phyloP scores from a whole-genome alignment of 2,888 invertebrate species.

The Pristionchus exspectatus region DNA sequence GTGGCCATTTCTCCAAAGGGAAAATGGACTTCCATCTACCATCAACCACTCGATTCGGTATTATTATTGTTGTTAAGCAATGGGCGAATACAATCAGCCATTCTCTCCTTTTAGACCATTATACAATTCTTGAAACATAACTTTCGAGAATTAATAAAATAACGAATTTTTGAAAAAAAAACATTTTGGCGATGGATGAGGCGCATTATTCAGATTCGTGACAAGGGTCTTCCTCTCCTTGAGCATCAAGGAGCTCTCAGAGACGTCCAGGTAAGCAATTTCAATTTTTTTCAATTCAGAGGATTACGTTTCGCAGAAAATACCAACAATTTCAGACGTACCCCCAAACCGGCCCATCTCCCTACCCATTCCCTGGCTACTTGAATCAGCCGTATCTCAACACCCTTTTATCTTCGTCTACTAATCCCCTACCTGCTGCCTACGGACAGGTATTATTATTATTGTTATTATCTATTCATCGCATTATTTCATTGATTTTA shows the following conservation, averaged over 20 bases:
- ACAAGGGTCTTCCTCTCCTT: constrained; percentile 54
- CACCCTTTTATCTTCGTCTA: constrained; percentile 25
- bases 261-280: constrained; percentile 32
- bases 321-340: constrained; percentile 29
- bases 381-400: constrained; percentile 29
- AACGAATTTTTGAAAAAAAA: neutral
- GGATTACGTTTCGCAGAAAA: neutral
- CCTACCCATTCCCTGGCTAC: constrained; percentile 44
- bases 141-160: neutral
- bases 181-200: neutral
- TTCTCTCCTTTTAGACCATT: neutral
- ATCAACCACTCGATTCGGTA: constrained; percentile 55
- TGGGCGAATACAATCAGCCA: neutral
- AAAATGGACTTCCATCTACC: constrained; percentile 54
- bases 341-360: constrained; percentile 42
- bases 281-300: neutral
- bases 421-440: constrained; percentile 13
- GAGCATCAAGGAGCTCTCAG: constrained; percentile 55
- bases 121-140: neutral
- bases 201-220: constrained; percentile 14
- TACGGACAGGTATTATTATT: constrained; percentile 45
- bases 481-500: neutral
- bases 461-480: neutral
- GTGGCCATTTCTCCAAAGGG: constrained; percentile 55
- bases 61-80: neutral